A percentile compares a stretch with the other conserved stretches of the same genome.
Evolutionary conservation across 2,113 vertebrate species (phyloP).

Genomic region (Thomomys bottae): DNA sequence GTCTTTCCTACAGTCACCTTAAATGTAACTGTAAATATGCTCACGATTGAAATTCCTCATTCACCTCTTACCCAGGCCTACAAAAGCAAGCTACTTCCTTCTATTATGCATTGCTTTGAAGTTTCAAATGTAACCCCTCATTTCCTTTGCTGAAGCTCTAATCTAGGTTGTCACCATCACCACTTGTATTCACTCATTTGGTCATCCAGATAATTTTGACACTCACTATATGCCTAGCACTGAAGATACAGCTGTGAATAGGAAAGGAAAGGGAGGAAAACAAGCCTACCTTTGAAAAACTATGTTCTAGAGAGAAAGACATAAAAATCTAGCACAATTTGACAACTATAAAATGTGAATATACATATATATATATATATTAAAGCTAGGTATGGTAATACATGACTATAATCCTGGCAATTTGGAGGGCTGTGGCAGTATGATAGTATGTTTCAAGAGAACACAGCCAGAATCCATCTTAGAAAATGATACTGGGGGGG

Average conservation of each 20-base stretch:
- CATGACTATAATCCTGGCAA: background rate
- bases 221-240: background rate
- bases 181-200: constrained; percentile 4
- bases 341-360: background rate
- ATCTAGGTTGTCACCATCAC: background rate
- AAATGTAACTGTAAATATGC: background rate
- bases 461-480: too few relatives aligned
- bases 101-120: constrained; percentile 21
- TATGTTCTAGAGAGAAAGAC: background rate
- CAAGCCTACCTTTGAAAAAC: background rate
- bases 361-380: background rate
- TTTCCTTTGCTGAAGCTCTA: background rate
- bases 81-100: background rate
- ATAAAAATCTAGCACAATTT: background rate
- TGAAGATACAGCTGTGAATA: background rate
- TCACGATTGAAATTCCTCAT: background rate
- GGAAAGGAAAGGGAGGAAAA: background rate
- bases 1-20: background rate
- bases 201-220: constrained; percentile 34
- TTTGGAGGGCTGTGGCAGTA: background rate
- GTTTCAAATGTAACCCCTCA: background rate
- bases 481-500: background rate
- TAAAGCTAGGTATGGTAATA: background rate
- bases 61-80: background rate
- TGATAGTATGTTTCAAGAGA: background rate